Conservation (phyloP, 2,888 invertebrate genomes). For the Cheilosia urbana region DNA sequence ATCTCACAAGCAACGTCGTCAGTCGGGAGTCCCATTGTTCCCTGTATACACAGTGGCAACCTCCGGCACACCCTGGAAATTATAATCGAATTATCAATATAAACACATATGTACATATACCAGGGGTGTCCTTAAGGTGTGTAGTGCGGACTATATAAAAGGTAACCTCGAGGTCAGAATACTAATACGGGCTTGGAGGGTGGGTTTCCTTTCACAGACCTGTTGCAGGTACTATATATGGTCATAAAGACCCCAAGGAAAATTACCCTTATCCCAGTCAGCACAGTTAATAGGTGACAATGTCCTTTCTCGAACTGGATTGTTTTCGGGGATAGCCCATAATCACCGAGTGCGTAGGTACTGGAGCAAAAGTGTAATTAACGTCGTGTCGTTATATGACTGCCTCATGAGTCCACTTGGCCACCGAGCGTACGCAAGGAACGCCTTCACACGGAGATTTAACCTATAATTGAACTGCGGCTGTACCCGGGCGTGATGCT, state of each 20-base stretch:
- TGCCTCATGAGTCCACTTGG: constrained; percentile 55
- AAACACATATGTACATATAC: constrained; percentile 7
- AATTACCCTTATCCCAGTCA: constrained; percentile 4
- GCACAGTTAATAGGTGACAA: neutral
- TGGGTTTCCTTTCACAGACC: neutral
- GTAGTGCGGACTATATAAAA: constrained; percentile 19
- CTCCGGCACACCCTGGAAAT: constrained; percentile 56
- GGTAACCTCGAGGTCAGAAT: constrained; percentile 21
- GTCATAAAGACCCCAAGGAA: constrained; percentile 10
- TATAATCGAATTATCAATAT: constrained; percentile 71
- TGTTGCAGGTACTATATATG: constrained; percentile 40
- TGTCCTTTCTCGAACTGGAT: neutral
- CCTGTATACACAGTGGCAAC: constrained; percentile 3
- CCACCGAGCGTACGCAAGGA: constrained; percentile 3
- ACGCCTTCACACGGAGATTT: constrained; percentile 20
- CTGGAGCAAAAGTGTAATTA: constrained; percentile 48
- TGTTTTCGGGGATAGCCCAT: constrained; percentile 25
- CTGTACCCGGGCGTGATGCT: constrained; percentile 8
- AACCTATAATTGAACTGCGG: constrained; percentile 63
- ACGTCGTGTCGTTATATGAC: constrained; percentile 47
- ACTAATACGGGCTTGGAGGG: neutral
- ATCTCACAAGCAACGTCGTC: neutral
- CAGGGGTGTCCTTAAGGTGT: constrained; percentile 15
- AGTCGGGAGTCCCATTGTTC: constrained; percentile 21
- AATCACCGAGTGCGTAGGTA: constrained; percentile 30